Percentiles rank a stretch among this genome's conserved stretches.
Conservation (phyloP, 2,888 invertebrate genomes). For the Thysanoteuthis rhombus region DNA sequence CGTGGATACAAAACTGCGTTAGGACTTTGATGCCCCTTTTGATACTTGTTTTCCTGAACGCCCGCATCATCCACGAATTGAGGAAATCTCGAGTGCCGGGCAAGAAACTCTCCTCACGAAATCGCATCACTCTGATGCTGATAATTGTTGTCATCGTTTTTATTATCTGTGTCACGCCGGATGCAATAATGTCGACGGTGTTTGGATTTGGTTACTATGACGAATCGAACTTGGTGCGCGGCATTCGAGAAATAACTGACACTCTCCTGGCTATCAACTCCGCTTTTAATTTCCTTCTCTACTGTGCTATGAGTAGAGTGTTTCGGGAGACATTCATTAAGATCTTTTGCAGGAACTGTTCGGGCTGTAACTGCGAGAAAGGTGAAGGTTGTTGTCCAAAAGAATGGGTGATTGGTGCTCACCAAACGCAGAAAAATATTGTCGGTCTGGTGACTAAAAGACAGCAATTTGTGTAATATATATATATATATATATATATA, state of each 20-base stretch:
- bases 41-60: constrained; percentile 60
- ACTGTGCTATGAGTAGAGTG: constrained; percentile 62
- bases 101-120: constrained; percentile 59
- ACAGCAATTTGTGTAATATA: not conserved
- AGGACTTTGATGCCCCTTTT: constrained; percentile 64
- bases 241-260: constrained; percentile 66
- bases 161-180: constrained; percentile 65
- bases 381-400: not conserved
- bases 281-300: constrained; percentile 64
- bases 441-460: not conserved
- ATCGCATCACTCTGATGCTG: constrained; percentile 66
- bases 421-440: not conserved
- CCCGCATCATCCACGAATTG: constrained; percentile 61
- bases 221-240: constrained; percentile 58
- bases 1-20: constrained; percentile 61
- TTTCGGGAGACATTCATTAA: constrained; percentile 61
- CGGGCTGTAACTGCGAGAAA: not conserved
- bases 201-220: constrained; percentile 66
- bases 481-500: too few species aligned
- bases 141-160: constrained; percentile 65
- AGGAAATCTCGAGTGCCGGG: constrained; percentile 55
- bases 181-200: constrained; percentile 65
- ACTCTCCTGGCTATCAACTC: constrained; percentile 64
- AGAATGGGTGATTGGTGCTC: not conserved
- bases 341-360: constrained; percentile 49